Percentiles rank a stretch among this genome's conserved stretches.
Conservation (phyloP, 37 sponge, comb jelly and placozoan genomes). For the Beroe forskalii region DNA sequence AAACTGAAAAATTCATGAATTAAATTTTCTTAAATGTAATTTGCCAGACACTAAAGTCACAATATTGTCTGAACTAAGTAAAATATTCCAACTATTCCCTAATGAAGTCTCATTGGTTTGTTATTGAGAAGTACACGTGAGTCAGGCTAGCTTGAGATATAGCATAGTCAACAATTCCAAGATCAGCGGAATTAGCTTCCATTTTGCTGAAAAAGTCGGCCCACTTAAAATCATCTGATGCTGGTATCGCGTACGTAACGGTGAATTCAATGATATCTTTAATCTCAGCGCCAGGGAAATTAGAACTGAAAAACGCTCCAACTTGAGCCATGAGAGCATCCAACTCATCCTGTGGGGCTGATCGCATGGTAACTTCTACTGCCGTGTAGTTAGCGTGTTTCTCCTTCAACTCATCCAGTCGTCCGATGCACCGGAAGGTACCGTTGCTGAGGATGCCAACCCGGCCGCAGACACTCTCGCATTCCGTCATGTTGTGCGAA, state of each 20-base stretch:
- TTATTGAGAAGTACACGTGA: too few relatives aligned
- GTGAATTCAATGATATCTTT: neutral
- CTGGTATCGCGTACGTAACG: slow-evolving; percentile 8
- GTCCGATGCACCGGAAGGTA: neutral
- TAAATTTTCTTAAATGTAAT: too few relatives aligned
- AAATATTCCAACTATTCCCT: too few relatives aligned
- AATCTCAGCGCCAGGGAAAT: slow-evolving; percentile 12
- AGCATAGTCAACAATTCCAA: neutral
- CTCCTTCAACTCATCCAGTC: neutral
- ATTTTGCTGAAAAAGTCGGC: neutral
- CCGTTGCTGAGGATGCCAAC: slow-evolving; percentile 3
- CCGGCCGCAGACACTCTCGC: neutral
- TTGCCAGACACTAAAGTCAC: too few relatives aligned
- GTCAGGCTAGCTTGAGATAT: neutral
- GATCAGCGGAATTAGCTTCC: neutral
- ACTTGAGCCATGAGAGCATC: neutral
- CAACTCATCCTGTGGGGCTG: neutral
- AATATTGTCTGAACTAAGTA: too few relatives aligned
- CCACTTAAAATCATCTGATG: neutral
- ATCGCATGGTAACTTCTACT: neutral
- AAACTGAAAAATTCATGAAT: too few relatives aligned
- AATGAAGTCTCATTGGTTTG: too few relatives aligned
- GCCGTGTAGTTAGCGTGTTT: neutral
- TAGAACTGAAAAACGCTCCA: neutral
- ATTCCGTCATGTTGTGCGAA: slow-evolving; percentile 27